Base-by-base conservation (phyloP, 1,140 invertebrate genomes). In the Aphaenogaster floridana region DNA sequence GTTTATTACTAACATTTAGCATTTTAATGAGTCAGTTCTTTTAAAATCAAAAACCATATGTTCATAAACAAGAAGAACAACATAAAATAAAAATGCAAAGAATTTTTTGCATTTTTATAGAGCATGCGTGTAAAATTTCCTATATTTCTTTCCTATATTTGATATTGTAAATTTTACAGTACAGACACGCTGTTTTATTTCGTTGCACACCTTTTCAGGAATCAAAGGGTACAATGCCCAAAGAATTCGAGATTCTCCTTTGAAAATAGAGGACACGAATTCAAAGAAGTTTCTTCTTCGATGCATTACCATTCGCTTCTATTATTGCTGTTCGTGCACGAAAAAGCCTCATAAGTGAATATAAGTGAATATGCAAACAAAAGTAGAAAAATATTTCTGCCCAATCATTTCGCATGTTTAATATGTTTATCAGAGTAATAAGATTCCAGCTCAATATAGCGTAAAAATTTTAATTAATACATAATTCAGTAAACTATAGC, bases 1-100 rank as follows among this genome's bases (percentile, higher is more conserved):
- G 13, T 76, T 84, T 63, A 76, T 84, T 74, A 48, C n/a, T 83
- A 48, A 74, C 42, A 61, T 83, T 84, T 84, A 84, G 36, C 69
- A 76, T 84, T 84, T 84, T 84, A 74, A 76, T 39, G 69, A 74
- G 42, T n/a, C 8, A 7, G 3, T 7, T 74, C 50, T 76, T 63
- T 39, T 34, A 13, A 6, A 45, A 61, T 5, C 39, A 84, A 76
- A 50, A 74, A 28, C 7, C 17, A 48, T n/a, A 28, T 39, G 17
- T 84, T 74, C 6, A 28, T 57, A 50, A 48, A 36, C 9, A 42
- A 9, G 6, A 21, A 63, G 45, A 63, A 45, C 15, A 39, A 4
- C 28, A 4, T 21, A 74, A 74, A 63, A 84, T 61, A 13, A 76
- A 48, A 64, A n/a, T 34, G 21, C 34, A 21, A 79, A 78, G 34